Conservation (phyloP, 1,140 invertebrate species). For the Elysia chlorotica region DNA sequence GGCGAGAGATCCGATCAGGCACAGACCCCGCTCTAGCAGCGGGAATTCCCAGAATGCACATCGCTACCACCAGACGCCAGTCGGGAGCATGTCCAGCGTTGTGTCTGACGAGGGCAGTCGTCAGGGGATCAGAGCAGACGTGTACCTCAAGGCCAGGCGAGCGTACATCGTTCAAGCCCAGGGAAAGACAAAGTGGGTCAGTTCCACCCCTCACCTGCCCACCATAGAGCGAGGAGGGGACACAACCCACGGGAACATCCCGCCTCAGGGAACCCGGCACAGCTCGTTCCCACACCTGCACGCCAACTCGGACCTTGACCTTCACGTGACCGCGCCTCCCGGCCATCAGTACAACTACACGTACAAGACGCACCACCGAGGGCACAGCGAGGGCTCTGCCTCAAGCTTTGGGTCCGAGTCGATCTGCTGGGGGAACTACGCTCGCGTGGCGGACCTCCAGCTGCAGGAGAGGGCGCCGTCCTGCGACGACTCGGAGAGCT, state of each 20-base stretch:
- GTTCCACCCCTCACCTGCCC: constrained; percentile 18
- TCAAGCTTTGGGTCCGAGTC: constrained; percentile 2
- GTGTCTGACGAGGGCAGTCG: constrained; percentile 10
- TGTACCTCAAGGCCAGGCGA: not conserved
- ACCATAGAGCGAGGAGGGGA: not conserved
- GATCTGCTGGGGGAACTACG: constrained; percentile 17
- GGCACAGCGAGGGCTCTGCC: not conserved
- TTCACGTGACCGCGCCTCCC: no score
- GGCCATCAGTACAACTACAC: no score
- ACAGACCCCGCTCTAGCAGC: not conserved
- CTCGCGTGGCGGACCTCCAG: constrained; percentile 9
- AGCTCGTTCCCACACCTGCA: constrained; percentile 11
- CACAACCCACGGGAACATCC: no score
- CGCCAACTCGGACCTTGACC: no score
- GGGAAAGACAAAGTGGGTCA: constrained; percentile 10
- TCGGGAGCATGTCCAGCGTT: not conserved
- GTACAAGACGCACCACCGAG: no score
- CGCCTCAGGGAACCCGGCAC: no score
- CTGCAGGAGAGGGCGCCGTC: constrained; percentile 4
- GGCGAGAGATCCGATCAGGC: not conserved
- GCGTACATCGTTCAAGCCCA: no score
- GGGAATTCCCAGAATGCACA: not conserved
- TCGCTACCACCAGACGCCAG: not conserved
- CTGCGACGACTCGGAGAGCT: constrained; percentile 21
- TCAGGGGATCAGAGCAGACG: no score